Base-by-base conservation (phyloP, 2,888 invertebrate genomes). In the Diadegma fenestrale region DNA sequence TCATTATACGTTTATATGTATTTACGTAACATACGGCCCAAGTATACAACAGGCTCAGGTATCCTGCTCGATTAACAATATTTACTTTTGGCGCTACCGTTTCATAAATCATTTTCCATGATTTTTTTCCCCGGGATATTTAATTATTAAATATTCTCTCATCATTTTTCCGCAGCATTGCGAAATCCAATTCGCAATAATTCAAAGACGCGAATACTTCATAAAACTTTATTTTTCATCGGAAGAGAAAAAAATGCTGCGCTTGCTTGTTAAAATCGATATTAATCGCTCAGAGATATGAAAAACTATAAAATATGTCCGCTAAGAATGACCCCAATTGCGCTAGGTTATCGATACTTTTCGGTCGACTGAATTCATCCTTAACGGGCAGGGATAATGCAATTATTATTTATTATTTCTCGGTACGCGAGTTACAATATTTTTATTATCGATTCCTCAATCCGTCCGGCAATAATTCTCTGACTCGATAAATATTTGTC, bases 401-500 rank as follows among this genome's bases (percentile, higher is more conserved):
- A 73, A 73, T 73, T n/a, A 64, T 22, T 66, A 80, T 82, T 71
- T 71, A 82, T 82, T 71, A 41, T 71, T 76, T 76, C 81, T 43
- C 17, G 19, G 76, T 76, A 76, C 30, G 8, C 5, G 26, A 14
- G 58, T 30, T 45, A 68, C 43, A 64, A 76, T 63, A 19, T 66
- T 61, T 66, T 66, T 76, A 68, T 71, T 63, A 63, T 76, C 76
- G 30, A 71, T 76, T 17, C 61, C 71, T 45, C 51, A 61, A 63
- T 76, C 68, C 43, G 63, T 54, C 14, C 43, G 33, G 51, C 51
- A n/a, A 41, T 6, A 76, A 68, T 71, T 82, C 63, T 51, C 22
- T 48, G 63, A 76, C 63, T 76, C n/a, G 41, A 82, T 82, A 54
- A 63, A 82, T 77, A 43, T 30, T 51, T 61, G 37, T 51, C 30